phyloP scores from a whole-genome alignment of 2,113 vertebrate species.

The Pseudopipra pipra region DNA sequence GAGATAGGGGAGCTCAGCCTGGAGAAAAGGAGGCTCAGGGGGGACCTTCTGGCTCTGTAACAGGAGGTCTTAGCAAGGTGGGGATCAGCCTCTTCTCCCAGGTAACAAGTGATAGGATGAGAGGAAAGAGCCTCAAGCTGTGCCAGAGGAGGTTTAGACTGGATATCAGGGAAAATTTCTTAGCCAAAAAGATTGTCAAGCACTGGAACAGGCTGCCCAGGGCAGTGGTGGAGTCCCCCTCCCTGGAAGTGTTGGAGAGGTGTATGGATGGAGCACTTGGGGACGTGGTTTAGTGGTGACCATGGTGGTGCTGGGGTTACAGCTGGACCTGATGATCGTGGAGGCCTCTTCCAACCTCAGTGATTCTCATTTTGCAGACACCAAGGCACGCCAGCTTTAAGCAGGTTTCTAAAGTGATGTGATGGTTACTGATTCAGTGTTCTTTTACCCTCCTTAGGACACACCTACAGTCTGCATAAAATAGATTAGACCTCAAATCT shows the following conservation, averaged over 20 bases:
- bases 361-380: background rate
- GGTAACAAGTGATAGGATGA: background rate
- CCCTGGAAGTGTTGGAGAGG: fast-evolving
- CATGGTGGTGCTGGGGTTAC: background rate
- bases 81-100: background rate
- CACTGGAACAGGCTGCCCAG: background rate
- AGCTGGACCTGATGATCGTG: fast-evolving
- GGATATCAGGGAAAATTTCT: background rate
- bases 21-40: background rate
- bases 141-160: background rate
- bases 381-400: background rate
- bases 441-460: background rate
- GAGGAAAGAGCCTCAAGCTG: background rate
- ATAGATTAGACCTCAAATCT: background rate
- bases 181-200: background rate
- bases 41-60: background rate
- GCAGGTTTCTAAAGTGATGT: background rate
- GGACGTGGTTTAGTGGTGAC: background rate
- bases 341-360: background rate
- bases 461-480: background rate
- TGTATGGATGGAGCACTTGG: background rate
- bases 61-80: background rate
- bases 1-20: background rate
- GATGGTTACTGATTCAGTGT: fast-evolving
- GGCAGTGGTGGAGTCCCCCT: background rate